Evolutionary conservation across 2,888 invertebrate genomes (phyloP).

Genomic region (Geophilus truncorum): DNA sequence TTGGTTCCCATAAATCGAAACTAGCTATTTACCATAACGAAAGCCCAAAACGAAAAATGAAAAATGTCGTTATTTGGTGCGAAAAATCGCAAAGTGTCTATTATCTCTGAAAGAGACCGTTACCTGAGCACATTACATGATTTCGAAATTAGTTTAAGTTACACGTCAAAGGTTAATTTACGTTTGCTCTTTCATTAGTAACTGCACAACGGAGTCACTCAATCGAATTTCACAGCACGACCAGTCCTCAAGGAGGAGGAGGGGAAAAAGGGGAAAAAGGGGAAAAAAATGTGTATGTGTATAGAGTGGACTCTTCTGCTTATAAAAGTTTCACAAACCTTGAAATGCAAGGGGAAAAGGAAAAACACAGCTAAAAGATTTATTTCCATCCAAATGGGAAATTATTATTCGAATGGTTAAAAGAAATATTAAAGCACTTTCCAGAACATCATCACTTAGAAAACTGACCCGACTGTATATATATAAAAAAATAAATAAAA

Average conservation of each 20-base stretch:
- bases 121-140: neutral
- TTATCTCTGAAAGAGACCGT: too few relatives aligned
- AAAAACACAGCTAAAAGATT: neutral
- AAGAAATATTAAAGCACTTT: neutral
- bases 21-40: too few relatives aligned
- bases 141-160: neutral
- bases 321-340: neutral
- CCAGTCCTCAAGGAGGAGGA: neutral
- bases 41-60: too few relatives aligned
- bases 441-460: neutral
- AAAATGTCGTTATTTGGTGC: too few relatives aligned
- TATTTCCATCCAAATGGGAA: neutral
- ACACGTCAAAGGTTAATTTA: neutral
- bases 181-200: neutral
- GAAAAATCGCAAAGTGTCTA: too few relatives aligned
- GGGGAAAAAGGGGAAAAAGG: neutral
- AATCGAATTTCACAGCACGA: neutral
- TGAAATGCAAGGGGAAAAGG: neutral
- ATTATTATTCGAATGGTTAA: neutral
- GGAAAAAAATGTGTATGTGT: neutral
- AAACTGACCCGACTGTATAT: too few relatives aligned
- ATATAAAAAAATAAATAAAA: too few relatives aligned
- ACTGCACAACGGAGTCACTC: neutral
- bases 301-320: neutral
- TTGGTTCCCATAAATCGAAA: too few relatives aligned